Base-by-base conservation (phyloP, 2,888 invertebrate species). In the Pterostichus niger region DNA sequence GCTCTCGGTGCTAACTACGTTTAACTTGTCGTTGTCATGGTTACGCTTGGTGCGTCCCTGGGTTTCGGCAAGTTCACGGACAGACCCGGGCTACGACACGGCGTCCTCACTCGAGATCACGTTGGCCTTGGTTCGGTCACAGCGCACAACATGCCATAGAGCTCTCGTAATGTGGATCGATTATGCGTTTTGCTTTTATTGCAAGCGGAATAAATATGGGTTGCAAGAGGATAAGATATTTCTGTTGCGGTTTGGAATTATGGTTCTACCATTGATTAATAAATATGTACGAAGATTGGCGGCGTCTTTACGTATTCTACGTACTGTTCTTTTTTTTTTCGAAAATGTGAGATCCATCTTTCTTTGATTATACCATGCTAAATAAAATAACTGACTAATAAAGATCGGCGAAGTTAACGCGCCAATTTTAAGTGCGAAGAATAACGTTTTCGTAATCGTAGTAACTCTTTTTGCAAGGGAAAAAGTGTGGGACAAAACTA, bases 31-130 rank as follows among this genome's bases (percentile, higher is more conserved):
- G 79, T 79, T 46, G 6, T 46, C 59, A 79, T 79, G 64, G 64
- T 15, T 31, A 79, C 79, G 49, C 49, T 64, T 24, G n/a, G 33
- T 31, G 75, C 52, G 54, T 40, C 44, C 40, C 33, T 49, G 52
- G 33, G 64, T 64, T 81, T 81, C 81, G 80, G 80, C 80, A 81
- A 71, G 79, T 79, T 79, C 79, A 79, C 33, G 79, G 79, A 79
- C 79, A 64, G 15, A 49, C 17, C 56, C 59, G 35, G 78, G 71
- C 64, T 33, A 31, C 13, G 44, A 44, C 68, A 40, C 35, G 15
- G 44, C 44, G 44, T 33, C 81, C 81, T 52, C 81, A 71, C 81
- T 52, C 81, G 31, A 71, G 52, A 81, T 73, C 81, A 54, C 15
- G 81, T 81, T 81, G 73, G 71, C 81, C 40, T 73, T 71, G 81